These are phyloP conservation scores for Ispidina picta DNA, from an alignment of 2,797 vertebrate genomes.

Conservation along the genomic window DNA sequence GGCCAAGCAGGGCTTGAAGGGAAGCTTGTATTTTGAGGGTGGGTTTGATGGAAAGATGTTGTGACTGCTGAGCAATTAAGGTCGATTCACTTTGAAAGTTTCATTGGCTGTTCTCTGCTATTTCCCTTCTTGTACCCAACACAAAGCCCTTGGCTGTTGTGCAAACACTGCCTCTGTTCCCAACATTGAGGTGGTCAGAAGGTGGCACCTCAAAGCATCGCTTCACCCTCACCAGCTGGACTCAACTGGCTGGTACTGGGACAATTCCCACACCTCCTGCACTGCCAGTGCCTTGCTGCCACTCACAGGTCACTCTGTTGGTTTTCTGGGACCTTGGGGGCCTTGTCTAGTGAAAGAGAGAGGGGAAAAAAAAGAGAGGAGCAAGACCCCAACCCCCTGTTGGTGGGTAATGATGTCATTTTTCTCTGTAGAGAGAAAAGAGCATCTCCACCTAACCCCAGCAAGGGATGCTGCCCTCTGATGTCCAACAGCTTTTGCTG, in stretches of 20 bases:
- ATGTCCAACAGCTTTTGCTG: neutral
- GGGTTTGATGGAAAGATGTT: neutral
- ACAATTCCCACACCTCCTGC: neutral
- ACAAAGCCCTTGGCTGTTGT: too few species aligned
- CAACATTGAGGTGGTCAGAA: accelerated
- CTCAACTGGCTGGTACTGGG: accelerated
- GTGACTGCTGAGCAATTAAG: neutral
- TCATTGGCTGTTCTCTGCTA: neutral
- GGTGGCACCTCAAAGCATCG: neutral
- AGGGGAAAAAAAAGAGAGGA: neutral
- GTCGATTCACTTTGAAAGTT: conserved; percentile 4
- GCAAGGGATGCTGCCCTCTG: accelerated
- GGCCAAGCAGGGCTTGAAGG: neutral
- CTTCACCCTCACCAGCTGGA: accelerated
- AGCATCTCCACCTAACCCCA: neutral
- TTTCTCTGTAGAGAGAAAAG: neutral
- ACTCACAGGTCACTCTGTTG: accelerated
- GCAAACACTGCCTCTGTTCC: neutral
- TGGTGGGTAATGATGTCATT: accelerated
- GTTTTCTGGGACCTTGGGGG: too few species aligned
- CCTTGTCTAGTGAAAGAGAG: neutral
- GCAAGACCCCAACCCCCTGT: accelerated
- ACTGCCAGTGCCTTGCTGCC: accelerated
- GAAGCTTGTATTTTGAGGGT: neutral
- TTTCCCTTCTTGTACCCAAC: neutral